Evolutionary conservation across 2,888 invertebrate species (phyloP).

Genomic region (Troides aeacus): DNA sequence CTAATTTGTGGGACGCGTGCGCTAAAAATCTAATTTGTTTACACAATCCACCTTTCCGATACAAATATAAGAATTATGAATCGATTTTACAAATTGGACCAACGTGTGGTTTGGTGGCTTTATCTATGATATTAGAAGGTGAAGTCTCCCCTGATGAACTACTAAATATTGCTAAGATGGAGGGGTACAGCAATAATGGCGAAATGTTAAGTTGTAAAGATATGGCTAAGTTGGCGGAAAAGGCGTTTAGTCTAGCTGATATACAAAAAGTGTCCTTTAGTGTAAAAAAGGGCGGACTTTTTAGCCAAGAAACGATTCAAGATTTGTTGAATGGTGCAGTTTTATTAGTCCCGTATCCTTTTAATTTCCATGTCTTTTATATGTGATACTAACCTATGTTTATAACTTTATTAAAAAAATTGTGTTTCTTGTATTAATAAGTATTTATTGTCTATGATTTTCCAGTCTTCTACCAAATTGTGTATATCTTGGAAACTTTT

Average conservation of each 20-base stretch:
- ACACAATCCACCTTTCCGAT: conserved; percentile 69
- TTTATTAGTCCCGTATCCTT: conserved; percentile 83
- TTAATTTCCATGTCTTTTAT: conserved; percentile 37
- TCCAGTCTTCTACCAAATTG: too few species aligned
- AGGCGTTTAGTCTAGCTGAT: conserved; percentile 74
- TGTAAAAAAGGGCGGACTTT: conserved; percentile 65
- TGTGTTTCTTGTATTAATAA: too few species aligned
- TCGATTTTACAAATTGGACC: conserved; percentile 80
- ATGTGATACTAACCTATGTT: too few species aligned
- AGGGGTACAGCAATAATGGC: conserved; percentile 88
- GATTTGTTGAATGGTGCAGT: conserved; percentile 79
- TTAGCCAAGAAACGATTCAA: conserved; percentile 70
- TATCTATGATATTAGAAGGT: conserved; percentile 87
- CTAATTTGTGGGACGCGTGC: conserved; percentile 81
- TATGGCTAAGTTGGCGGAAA: conserved; percentile 82
- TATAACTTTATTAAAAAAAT: too few species aligned
- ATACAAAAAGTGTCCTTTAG: conserved; percentile 56
- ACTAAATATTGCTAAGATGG: conserved; percentile 81
- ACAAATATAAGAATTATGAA: conserved; percentile 63
- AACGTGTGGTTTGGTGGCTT: conserved; percentile 93
- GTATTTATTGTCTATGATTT: too few species aligned
- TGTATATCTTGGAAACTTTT: too few species aligned
- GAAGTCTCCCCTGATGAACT: conserved; percentile 78
- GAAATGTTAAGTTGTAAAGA: conserved; percentile 92
- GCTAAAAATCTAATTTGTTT: conserved; percentile 76